Conservation (phyloP, 2,888 invertebrate species). For the Eurois occulta region DNA sequence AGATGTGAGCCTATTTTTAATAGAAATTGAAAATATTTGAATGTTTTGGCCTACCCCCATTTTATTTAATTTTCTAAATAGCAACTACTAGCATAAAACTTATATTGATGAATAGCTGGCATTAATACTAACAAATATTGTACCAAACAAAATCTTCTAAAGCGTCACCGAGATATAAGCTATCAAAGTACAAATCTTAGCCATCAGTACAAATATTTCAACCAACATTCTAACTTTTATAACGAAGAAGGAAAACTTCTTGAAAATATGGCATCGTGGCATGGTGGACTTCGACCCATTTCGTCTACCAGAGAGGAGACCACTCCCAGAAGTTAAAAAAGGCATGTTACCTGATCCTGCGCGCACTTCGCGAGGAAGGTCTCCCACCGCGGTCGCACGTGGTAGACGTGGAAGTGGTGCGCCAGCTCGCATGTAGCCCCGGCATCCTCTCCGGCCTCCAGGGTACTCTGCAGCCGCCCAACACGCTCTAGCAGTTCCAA, state of each 20-base stretch:
- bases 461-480: conserved; percentile 95
- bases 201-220: not conserved
- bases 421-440: conserved; percentile 99
- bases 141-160: not conserved
- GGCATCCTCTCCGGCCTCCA: conserved; percentile 96
- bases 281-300: not conserved
- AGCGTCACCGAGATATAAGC: not conserved
- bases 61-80: not conserved
- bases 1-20: not conserved
- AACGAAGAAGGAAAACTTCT: not conserved
- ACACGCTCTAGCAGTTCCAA: conserved; percentile 97
- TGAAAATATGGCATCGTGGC: not conserved
- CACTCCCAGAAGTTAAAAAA: not conserved
- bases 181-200: not conserved
- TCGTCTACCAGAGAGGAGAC: not conserved
- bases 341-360: conserved; percentile 74
- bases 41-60: not conserved
- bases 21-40: not conserved
- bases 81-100: not conserved
- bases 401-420: conserved; percentile 99
- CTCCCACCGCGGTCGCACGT: conserved; percentile 97
- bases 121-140: not conserved
- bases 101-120: not conserved
- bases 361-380: conserved; percentile 92
- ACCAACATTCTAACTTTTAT: not conserved